Conservation (phyloP, 2,797 vertebrate species). For the Chrysocyon brachyurus region DNA sequence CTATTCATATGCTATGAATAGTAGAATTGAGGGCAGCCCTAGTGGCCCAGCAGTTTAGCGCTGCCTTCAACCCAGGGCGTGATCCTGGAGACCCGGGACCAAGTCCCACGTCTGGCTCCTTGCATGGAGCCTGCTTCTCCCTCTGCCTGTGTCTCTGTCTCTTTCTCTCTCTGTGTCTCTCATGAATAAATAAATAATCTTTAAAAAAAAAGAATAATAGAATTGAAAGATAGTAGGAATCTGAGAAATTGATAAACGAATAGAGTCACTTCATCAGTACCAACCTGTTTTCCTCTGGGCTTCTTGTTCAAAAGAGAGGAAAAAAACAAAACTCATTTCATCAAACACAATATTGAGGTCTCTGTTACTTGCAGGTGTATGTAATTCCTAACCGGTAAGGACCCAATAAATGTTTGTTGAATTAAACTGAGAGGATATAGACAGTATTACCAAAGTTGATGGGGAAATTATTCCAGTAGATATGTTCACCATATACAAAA, state of each 20-base stretch:
- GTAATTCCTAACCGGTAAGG: not conserved
- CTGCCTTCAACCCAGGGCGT: too few species aligned
- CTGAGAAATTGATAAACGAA: not conserved
- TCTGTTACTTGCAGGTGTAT: constrained; percentile 2
- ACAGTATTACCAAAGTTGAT: not conserved
- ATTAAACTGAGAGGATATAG: not conserved
- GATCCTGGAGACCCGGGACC: too few species aligned
- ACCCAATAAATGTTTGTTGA: not conserved
- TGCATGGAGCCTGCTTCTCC: too few species aligned
- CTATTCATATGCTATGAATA: too few species aligned
- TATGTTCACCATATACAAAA: not conserved
- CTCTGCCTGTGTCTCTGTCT: too few species aligned
- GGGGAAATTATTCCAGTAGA: not conserved
- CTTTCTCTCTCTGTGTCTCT: too few species aligned
- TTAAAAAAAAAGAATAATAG: not conserved
- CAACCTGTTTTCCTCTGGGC: not conserved
- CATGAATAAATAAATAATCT: too few species aligned
- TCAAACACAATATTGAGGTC: not conserved
- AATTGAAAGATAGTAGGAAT: not conserved
- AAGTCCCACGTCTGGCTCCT: too few species aligned
- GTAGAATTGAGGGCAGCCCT: too few species aligned
- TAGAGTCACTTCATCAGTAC: not conserved
- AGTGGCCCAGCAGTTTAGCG: too few species aligned
- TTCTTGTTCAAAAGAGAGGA: not conserved
- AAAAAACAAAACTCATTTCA: not conserved